Evolutionary conservation across 1,140 invertebrate genomes (phyloP), one percentile per base, ranked within the genome.

Genomic region (Leptopilina clavipes): DNA sequence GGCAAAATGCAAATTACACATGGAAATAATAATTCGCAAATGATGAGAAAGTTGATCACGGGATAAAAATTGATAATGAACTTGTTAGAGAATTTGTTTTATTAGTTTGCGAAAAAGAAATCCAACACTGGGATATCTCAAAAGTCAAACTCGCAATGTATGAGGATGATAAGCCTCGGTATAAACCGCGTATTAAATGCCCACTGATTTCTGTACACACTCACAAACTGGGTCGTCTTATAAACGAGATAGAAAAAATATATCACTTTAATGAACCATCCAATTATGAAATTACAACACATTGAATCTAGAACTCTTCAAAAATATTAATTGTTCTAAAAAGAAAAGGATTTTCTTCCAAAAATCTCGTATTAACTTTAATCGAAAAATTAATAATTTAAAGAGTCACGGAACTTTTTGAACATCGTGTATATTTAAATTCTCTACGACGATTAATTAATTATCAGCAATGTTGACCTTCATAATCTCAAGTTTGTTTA

Each of bases 151-250:
- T 76, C 12, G 48, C 22, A 70, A 22, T 78, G 71, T 79, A 72
- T 72, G 71, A 72, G 76, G 78, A 79, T 76, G 78, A 79, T 79
- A 79, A 79, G 78, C 75, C 70, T 54, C 45, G 43, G 74, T 71
- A 65, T 65, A 31, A 65, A 31, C 59, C 25, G 18, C 19, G 56
- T 65, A 65, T 31, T 31, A 65, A 40, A 65, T 65, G 59, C 25
- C 59, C 59, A 31, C 59, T 65, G 14, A 65, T 65, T 65, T 65
- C 22, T 65, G 59, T 65, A 65, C 59, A 65, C 37, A 40, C 37
- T 40, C 2, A 40, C 59, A 65, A 65, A 65, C 25, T 65, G 59
- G 59, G 59, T 65, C 59, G 25, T 25, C 25, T 65, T 65, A 65
- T 65, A n/a, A 65, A 65, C 59, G 22, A 65, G 59, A 65, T 65